A percentile compares a stretch with the other conserved stretches of the same genome.
Conservation (phyloP, 2,888 invertebrate species). For the Chloroclystis v-ata region DNA sequence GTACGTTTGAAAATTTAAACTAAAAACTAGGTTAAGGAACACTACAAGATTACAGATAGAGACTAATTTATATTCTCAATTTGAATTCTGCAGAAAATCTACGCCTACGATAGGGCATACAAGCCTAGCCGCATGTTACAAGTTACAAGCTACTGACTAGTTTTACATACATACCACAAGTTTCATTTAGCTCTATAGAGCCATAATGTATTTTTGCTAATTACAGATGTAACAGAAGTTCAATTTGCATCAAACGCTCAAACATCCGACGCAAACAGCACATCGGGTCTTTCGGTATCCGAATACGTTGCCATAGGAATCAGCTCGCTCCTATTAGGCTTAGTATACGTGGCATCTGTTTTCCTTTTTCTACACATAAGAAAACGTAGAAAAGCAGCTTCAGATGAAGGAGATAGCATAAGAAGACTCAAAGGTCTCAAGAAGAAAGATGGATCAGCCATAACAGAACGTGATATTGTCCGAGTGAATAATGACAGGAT, state of each 20-base stretch:
- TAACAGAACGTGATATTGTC: conserved; percentile 68
- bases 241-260: conserved; percentile 83
- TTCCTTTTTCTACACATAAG: conserved; percentile 88
- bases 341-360: conserved; percentile 91
- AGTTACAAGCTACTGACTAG: too few species aligned
- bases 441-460: conserved; percentile 60
- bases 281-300: conserved; percentile 82
- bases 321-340: conserved; percentile 89
- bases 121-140: too few species aligned
- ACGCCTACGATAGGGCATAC: too few species aligned
- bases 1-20: conserved; percentile 60
- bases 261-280: conserved; percentile 71
- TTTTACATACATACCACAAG: too few species aligned
- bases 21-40: too few species aligned
- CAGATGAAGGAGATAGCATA: conserved; percentile 63
- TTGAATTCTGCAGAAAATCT: too few species aligned
- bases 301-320: conserved; percentile 92
- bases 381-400: conserved; percentile 77
- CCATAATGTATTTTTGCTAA: neutral
- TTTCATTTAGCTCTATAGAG: too few species aligned
- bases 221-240: conserved; percentile 88
- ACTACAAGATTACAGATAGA: too few species aligned
- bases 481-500: conserved; percentile 66
- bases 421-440: conserved; percentile 56
- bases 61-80: too few species aligned